phyloP scores from a whole-genome alignment of 1,140 invertebrate genomes.

The Venustaconcha ellipsiformis region DNA sequence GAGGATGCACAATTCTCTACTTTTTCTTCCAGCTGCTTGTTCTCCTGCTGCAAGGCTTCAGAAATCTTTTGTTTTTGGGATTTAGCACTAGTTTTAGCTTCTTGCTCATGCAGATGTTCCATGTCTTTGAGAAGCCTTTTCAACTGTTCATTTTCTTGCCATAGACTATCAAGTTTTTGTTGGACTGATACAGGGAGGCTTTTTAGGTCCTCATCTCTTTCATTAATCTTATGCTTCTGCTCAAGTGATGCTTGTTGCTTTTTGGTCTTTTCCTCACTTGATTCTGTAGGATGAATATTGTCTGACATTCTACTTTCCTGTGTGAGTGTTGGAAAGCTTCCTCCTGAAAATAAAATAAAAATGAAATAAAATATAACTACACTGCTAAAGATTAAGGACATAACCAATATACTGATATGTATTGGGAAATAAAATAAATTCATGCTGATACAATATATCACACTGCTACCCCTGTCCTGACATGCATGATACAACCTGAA shows the following conservation, averaged over 20 bases:
- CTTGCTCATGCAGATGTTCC: slow-evolving; percentile 21
- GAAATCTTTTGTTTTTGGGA: not conserved
- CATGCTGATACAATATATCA: no score
- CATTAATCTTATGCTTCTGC: not conserved
- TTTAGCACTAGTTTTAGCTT: slow-evolving; percentile 7
- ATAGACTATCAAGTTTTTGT: not conserved
- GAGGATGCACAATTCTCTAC: slow-evolving; percentile 15
- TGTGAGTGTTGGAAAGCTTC: not conserved
- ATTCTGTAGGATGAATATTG: not conserved
- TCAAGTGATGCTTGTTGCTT: not conserved
- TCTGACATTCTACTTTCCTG: not conserved
- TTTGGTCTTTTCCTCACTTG: not conserved
- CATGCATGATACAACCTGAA: no score
- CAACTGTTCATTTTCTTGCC: slow-evolving; percentile 19
- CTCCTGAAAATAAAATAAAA: not conserved
- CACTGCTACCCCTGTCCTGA: no score
- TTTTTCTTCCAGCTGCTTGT: slow-evolving; percentile 11
- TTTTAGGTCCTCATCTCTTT: slow-evolving; percentile 1
- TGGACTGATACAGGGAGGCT: slow-evolving; percentile 1
- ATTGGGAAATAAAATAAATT: no score
- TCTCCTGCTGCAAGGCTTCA: slow-evolving; percentile 13
- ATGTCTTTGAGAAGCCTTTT: slow-evolving; percentile 21
- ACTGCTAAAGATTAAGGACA: no score
- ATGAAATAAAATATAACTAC: no score
- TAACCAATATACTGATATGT: no score